Percentiles rank a stretch among this genome's conserved stretches.
phyloP scores from a whole-genome alignment of 2,888 invertebrate genomes.

The Hydroisotoma schaefferi region DNA sequence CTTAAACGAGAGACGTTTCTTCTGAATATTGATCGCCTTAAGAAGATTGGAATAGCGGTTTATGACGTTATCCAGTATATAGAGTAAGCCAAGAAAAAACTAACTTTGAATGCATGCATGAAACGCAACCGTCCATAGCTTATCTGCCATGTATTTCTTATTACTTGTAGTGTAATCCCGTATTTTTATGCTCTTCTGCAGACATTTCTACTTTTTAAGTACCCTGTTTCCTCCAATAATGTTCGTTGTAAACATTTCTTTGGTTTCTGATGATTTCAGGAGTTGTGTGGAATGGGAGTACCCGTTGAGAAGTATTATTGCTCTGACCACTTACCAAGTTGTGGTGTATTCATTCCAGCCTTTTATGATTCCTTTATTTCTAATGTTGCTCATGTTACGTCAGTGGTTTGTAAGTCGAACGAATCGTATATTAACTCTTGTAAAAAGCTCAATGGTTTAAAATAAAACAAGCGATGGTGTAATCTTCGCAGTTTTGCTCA shows the following conservation, averaged over 20 bases:
- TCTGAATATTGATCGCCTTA: conserved; percentile 85
- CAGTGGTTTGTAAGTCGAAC: conserved; percentile 61
- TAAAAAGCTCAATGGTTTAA: conserved; percentile 1
- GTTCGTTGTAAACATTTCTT: not conserved
- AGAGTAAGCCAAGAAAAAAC: conserved; percentile 64
- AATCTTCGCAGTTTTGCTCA: too few relatives aligned
- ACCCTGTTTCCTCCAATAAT: not conserved
- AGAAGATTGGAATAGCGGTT: conserved; percentile 81
- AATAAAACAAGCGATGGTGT: too few relatives aligned
- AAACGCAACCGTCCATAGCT: too few relatives aligned
- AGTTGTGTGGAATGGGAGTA: conserved; percentile 98
- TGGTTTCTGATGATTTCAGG: conserved; percentile 56
- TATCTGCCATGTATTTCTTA: too few relatives aligned
- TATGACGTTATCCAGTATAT: conserved; percentile 86
- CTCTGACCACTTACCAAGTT: conserved; percentile 78
- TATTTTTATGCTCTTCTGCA: too few relatives aligned
- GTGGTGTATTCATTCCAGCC: conserved; percentile 92
- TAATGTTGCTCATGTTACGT: conserved; percentile 75
- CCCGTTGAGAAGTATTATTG: conserved; percentile 73
- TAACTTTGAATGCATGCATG: too few relatives aligned
- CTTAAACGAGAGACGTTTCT: conserved; percentile 94
- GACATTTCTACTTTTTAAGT: too few relatives aligned
- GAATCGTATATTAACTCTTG: not conserved
- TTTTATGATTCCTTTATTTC: conserved; percentile 84
- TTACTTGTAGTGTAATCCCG: too few relatives aligned